These are phyloP conservation scores for Oreochromis tanganicae DNA, from an alignment of 2,113 vertebrate genomes.

Conservation along the genomic window DNA sequence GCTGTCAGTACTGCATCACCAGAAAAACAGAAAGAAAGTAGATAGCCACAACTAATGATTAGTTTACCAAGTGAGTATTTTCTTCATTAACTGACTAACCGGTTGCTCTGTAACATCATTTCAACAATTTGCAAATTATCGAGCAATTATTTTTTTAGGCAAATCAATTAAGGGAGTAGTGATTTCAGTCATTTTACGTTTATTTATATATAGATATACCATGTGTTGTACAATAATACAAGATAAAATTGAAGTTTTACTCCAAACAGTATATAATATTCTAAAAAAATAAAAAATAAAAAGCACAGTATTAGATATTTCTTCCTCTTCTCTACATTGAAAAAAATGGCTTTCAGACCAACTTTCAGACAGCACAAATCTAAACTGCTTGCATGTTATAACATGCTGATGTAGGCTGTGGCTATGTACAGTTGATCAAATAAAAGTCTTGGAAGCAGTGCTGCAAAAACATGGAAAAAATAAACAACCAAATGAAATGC, in stretches of 20 bases:
- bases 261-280: background rate
- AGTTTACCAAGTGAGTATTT: background rate
- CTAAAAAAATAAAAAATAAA: accelerated
- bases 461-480: background rate
- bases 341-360: background rate
- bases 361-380: background rate
- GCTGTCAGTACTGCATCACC: background rate
- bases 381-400: background rate
- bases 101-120: background rate
- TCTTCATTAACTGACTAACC: background rate
- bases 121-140: background rate
- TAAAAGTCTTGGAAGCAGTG: background rate
- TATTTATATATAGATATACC: background rate
- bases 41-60: too few species aligned
- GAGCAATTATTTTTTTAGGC: background rate
- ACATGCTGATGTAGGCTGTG: background rate
- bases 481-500: background rate
- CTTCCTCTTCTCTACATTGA: background rate
- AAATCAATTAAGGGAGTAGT: background rate
- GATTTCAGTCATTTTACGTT: background rate
- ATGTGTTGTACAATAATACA: background rate
- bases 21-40: background rate
- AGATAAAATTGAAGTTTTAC: background rate
- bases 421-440: background rate
- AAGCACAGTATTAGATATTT: background rate